Percentiles rank a stretch among this genome's conserved stretches.
Conservation (phyloP, 92 coral and sea anemone species). For the Epizoanthus fatuus region DNA sequence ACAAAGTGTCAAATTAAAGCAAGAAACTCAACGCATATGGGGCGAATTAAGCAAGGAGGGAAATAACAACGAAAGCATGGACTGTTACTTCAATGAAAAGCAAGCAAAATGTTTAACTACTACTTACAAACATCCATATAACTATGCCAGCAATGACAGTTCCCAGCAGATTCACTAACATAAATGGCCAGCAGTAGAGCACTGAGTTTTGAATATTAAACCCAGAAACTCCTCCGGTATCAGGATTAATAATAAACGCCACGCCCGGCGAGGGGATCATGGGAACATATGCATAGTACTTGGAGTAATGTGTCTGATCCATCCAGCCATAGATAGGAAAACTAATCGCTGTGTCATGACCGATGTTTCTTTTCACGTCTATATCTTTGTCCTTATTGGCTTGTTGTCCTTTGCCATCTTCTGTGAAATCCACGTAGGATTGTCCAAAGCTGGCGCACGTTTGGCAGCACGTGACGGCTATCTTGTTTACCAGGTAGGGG, state of each 20-base stretch:
- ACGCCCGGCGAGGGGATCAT: background rate
- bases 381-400: constrained; percentile 33
- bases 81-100: background rate
- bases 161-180: constrained; percentile 58
- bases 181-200: constrained; percentile 49
- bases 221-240: constrained; percentile 13
- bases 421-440: constrained; percentile 50
- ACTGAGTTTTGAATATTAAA: constrained; percentile 5
- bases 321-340: constrained; percentile 78
- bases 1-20: too few species aligned
- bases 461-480: constrained; percentile 75
- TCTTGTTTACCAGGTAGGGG: constrained; percentile 64
- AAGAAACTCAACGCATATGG: too few species aligned
- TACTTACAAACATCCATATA: constrained; percentile 69
- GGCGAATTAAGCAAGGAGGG: too few species aligned
- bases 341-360: constrained; percentile 64
- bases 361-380: constrained; percentile 54
- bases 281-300: constrained; percentile 49
- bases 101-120: background rate
- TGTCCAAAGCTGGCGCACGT: constrained; percentile 64
- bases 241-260: constrained; percentile 62
- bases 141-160: constrained; percentile 54
- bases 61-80: background rate
- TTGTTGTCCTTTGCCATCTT: constrained; percentile 39
- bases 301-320: constrained; percentile 67